Evolutionary conservation across 2,888 invertebrate species (phyloP), one percentile per base, ranked within the genome.

Genomic region (Allygus modestus): DNA sequence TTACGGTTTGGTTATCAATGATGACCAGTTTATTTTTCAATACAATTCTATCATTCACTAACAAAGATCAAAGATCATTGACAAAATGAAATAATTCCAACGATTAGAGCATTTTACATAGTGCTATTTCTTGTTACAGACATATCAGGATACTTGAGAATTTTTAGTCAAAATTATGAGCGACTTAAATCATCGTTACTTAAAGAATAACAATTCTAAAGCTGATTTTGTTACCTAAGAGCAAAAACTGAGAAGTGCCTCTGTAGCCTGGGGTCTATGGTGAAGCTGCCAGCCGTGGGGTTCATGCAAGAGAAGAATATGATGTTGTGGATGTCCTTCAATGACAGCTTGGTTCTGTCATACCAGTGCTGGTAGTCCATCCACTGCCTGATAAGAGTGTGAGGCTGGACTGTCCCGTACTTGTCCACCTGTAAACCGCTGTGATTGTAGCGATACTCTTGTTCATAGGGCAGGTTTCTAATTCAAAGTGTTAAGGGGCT

Each of bases 291-390:
- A 20, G 98, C 97, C 0, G 98, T 97, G 0, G 98, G 98, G 91
- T 98, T 98, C 98, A 99, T 98, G 90, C 97, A 97, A 0, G 98
- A 96, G 23, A 98, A 95, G 90, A 98, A 98, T 92, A 98, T 98
- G 61, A 97, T 96, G 89, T 98, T 97, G 88, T 96, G 95, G 88
- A 98, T 97, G 85, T 98, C 98, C 90, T 97, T 98, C 15, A 98
- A 90, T 0, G 95, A 92, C 85, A 98, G 91, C 89, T 98, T 98
- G 73, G 93, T 91, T 84, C 98, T 92, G 89, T 99, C 98, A 89
- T 98, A 99, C 98, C 98, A 99, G 91, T 98, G 98, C 87, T 93
- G 94, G 89, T 98, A 98, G 91, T 98, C 97, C 93, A 98, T 94
- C 90, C 96, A 97, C 90, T 99, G 97, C 28, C 98, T 92, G 86